Percentiles rank a stretch among this genome's conserved stretches.
Conservation (phyloP, 2,888 invertebrate species). For the Carcina quercana region DNA sequence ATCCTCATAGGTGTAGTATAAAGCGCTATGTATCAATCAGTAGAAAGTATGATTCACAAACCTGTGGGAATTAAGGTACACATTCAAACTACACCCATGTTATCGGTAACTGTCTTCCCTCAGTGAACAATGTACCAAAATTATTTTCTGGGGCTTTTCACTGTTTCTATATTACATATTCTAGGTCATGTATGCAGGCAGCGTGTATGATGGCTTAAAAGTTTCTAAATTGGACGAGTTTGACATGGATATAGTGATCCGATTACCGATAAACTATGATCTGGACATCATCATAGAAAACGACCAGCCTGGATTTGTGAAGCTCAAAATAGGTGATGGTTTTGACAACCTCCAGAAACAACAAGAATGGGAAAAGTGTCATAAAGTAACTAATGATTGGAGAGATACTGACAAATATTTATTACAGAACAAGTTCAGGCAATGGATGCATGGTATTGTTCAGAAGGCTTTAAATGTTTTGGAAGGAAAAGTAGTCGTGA, state of each 20-base stretch:
- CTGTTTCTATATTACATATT: neutral
- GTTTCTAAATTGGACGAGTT: conserved; percentile 75
- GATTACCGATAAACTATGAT: conserved; percentile 60
- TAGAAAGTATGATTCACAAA: too few species aligned
- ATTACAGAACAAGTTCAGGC: conserved; percentile 59
- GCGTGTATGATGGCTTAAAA: conserved; percentile 76
- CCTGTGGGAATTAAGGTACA: too few species aligned
- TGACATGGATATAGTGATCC: conserved; percentile 75
- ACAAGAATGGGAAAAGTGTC: conserved; percentile 45
- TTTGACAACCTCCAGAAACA: conserved; percentile 52
- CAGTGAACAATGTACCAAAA: too few species aligned
- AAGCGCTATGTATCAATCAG: too few species aligned
- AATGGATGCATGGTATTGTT: conserved; percentile 71
- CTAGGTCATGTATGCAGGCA: conserved; percentile 68
- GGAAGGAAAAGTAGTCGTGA: conserved; percentile 34
- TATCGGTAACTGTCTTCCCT: too few species aligned
- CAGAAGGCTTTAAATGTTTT: conserved; percentile 54
- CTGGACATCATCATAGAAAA: conserved; percentile 50
- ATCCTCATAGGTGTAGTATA: too few species aligned
- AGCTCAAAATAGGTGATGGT: conserved; percentile 43
- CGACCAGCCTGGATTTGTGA: conserved; percentile 62
- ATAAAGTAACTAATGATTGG: conserved; percentile 53
- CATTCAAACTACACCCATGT: too few species aligned
- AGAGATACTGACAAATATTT: conserved; percentile 58
- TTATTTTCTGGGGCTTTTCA: too few species aligned